Evolutionary conservation across 2,797 vertebrate species (phyloP).

Genomic region (Zenarchopterus dispar): DNA sequence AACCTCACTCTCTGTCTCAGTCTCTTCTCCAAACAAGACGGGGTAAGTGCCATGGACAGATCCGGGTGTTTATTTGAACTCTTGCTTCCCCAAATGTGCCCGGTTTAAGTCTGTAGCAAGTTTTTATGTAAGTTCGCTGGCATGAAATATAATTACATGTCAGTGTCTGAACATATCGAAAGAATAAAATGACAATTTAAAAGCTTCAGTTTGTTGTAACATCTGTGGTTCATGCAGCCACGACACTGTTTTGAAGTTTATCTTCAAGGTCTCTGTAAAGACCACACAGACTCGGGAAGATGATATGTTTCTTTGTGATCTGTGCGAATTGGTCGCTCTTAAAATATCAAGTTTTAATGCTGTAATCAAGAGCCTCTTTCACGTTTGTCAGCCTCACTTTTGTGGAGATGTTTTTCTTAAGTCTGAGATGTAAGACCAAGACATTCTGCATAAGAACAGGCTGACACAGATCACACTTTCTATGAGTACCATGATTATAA

Average conservation of each 20-base stretch:
- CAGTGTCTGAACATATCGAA: not conserved
- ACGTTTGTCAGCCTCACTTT: not conserved
- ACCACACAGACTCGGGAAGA: not conserved
- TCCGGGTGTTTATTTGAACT: not conserved
- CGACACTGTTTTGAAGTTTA: not conserved
- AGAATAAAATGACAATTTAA: not conserved
- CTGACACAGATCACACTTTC: conserved; percentile 14
- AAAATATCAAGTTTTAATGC: conserved; percentile 6
- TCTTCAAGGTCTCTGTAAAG: not conserved
- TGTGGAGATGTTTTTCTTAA: not conserved
- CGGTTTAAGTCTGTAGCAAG: not conserved
- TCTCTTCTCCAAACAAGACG: conserved; percentile 89
- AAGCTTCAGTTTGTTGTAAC: too few relatives aligned
- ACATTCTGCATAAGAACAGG: conserved; percentile 8
- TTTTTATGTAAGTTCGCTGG: not conserved
- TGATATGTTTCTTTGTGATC: conserved; percentile 8
- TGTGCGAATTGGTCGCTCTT: conserved; percentile 6
- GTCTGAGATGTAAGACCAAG: conserved; percentile 29
- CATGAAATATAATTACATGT: not conserved
- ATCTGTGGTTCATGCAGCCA: too few relatives aligned
- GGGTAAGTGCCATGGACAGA: conserved; percentile 80
- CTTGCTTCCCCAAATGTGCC: too few relatives aligned
- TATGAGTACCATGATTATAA: conserved; percentile 35
- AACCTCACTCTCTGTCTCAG: conserved; percentile 86
- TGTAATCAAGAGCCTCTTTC: conserved; percentile 30